Conservation (phyloP, 1,140 invertebrate species). For the Chrysoperla carnea region DNA sequence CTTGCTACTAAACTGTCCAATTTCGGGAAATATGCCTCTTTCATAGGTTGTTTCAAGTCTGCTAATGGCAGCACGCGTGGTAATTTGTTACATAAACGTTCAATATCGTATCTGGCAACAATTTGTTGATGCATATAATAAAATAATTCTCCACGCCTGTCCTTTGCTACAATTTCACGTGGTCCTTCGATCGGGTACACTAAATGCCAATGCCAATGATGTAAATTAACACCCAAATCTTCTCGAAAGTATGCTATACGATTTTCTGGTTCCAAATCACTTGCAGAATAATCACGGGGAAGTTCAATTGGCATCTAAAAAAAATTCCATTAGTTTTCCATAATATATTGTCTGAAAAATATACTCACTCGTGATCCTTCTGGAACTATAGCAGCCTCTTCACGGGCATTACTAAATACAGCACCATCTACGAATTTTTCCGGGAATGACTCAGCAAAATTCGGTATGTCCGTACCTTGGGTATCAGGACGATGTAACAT, state of each 20-base stretch:
- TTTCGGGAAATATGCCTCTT: conserved; percentile 18
- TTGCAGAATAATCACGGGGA: conserved; percentile 43
- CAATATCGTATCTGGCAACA: conserved; percentile 23
- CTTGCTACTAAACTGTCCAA: conserved; percentile 16
- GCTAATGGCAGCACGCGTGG: conserved; percentile 7
- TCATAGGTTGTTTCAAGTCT: conserved; percentile 11
- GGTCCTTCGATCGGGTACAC: conserved; percentile 38
- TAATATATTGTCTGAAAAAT: no score
- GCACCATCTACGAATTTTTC: conserved; percentile 56
- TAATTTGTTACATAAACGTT: no score
- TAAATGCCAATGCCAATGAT: conserved; percentile 61
- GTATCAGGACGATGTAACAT: conserved; percentile 17
- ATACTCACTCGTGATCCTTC: conserved; percentile 36
- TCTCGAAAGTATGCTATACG: conserved; percentile 46
- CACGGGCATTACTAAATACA: conserved; percentile 41
- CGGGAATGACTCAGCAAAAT: conserved; percentile 50
- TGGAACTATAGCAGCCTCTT: conserved; percentile 40
- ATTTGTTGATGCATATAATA: conserved; percentile 59
- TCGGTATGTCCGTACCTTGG: conserved; percentile 28
- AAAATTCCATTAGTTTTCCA: not conserved
- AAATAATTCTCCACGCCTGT: conserved; percentile 52
- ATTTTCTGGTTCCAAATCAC: conserved; percentile 43
- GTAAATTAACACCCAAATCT: conserved; percentile 42
- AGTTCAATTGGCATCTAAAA: conserved; percentile 33
- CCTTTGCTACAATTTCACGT: conserved; percentile 31